These are phyloP conservation scores for Polypedilum vanderplanki DNA, from an alignment of 1,140 invertebrate genomes.

Conservation along the genomic window DNA sequence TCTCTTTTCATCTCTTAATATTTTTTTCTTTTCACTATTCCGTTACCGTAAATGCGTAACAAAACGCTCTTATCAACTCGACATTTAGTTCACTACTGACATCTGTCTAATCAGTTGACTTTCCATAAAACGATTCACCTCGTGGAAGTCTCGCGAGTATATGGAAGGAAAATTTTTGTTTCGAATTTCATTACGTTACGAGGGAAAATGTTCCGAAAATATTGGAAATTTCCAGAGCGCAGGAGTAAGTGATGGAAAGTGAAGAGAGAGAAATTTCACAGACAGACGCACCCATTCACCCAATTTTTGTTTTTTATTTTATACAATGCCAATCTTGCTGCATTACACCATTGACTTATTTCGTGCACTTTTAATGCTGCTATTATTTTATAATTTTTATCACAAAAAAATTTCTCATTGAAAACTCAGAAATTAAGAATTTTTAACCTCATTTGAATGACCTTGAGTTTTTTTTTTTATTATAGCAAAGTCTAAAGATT, in stretches of 20 bases:
- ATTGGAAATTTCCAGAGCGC: slow-evolving; percentile 19
- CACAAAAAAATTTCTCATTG: not conserved
- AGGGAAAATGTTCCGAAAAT: not conserved
- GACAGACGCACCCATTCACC: slow-evolving; percentile 23
- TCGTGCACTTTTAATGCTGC: not conserved
- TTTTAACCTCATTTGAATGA: not conserved
- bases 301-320: not conserved
- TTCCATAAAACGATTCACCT: slow-evolving; percentile 4
- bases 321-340: not conserved
- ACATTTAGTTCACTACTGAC: slow-evolving; percentile 27
- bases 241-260: not conserved
- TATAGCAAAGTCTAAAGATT: too few relatives aligned
- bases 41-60: not conserved
- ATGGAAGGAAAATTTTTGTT: not conserved
- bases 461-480: not conserved
- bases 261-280: not conserved
- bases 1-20: not conserved
- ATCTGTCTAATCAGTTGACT: slow-evolving; percentile 20
- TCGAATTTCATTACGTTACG: too few relatives aligned
- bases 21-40: slow-evolving; percentile 23
- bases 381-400: not conserved
- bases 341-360: not conserved
- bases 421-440: not conserved
- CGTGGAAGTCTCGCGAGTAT: not conserved
- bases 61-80: slow-evolving; percentile 8